Conservation (phyloP, 2,113 vertebrate species). For the Chelonoidis abingdonii region DNA sequence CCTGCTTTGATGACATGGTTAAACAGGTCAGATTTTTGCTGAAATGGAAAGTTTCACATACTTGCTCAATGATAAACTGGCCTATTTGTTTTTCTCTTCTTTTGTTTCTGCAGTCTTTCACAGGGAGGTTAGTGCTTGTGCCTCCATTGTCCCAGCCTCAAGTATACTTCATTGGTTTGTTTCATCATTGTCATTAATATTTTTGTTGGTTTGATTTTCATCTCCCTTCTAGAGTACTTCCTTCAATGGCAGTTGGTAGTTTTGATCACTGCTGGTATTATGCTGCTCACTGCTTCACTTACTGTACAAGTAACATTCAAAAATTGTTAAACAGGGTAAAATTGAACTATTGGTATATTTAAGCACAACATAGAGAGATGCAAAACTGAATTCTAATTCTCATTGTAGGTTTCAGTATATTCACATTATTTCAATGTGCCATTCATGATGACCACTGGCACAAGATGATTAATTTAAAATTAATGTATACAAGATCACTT, state of each 20-base stretch:
- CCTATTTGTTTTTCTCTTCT: rapidly evolving
- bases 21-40: not conserved
- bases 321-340: not conserved
- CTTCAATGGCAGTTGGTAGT: not conserved
- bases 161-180: not conserved
- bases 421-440: not conserved
- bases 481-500: slow-evolving; percentile 4
- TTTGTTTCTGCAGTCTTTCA: not conserved
- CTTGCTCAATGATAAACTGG: not conserved
- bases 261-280: not conserved
- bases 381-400: not conserved
- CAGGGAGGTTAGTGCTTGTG: not conserved
- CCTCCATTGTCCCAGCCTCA: not conserved
- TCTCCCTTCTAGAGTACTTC: not conserved
- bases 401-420: not conserved
- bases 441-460: not conserved
- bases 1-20: not conserved
- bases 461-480: slow-evolving; percentile 18
- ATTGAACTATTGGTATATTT: not conserved
- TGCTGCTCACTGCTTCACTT: not conserved
- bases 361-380: not conserved
- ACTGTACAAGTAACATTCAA: not conserved
- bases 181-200: not conserved
- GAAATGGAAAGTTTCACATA: not conserved
- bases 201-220: not conserved